Conservation (phyloP, 2,888 invertebrate genomes). For the Nowickia ferox region DNA sequence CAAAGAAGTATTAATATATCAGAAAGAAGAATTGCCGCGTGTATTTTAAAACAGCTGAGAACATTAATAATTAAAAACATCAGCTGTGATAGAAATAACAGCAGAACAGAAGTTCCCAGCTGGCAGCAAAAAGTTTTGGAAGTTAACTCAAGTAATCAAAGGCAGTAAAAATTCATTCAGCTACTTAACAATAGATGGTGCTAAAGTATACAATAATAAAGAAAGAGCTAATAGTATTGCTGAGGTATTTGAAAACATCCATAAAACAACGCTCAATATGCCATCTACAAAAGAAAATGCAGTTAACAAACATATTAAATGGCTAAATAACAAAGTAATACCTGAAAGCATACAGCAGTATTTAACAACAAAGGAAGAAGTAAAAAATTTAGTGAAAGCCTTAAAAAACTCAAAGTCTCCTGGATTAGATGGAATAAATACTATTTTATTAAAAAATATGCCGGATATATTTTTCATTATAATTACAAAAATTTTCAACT, state of each 20-base stretch:
- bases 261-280: background rate
- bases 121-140: slow-evolving; percentile 10
- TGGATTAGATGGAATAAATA: slow-evolving; percentile 5
- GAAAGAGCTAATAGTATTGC: slow-evolving; percentile 8
- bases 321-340: slow-evolving; percentile 7
- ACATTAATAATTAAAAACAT: slow-evolving; percentile 10
- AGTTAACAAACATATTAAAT: slow-evolving; percentile 12
- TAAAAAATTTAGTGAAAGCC: slow-evolving; percentile 1
- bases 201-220: background rate
- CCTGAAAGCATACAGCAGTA: background rate
- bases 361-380: slow-evolving; percentile 8
- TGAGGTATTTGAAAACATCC: background rate
- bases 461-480: background rate
- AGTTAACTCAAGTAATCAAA: background rate
- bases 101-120: slow-evolving; percentile 8
- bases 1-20: background rate
- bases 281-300: background rate
- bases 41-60: slow-evolving; percentile 15
- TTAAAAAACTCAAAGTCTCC: slow-evolving; percentile 17
- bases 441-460: slow-evolving; percentile 16
- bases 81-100: slow-evolving; percentile 3
- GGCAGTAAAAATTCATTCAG: background rate
- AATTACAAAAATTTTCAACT: slow-evolving; percentile 1
- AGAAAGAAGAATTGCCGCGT: slow-evolving; percentile 1
- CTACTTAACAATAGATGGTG: background rate